Conservation (phyloP, 1,140 invertebrate genomes). For the roundworm (Caenorhabditis elegans) region DNA sequence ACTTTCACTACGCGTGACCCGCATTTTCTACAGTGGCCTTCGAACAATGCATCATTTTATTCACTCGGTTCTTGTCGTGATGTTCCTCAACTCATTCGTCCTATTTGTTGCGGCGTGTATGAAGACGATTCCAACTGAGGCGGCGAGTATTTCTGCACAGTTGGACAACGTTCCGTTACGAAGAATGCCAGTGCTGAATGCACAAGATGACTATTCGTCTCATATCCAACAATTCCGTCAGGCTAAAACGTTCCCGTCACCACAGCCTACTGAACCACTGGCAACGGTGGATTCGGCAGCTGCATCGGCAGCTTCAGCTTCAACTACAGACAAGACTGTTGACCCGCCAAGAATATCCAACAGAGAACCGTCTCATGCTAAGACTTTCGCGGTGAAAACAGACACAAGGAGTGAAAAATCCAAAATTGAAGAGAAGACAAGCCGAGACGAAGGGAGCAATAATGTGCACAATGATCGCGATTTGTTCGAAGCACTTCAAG, state of each 20-base stretch:
- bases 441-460: not conserved
- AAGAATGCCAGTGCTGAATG: not conserved
- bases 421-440: not conserved
- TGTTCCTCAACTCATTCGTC: not conserved
- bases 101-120: not conserved
- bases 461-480: conserved; percentile 10
- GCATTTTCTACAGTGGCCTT: not conserved
- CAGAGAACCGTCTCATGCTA: not conserved
- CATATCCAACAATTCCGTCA: not conserved
- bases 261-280: not conserved
- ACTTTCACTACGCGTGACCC: conserved; percentile 23
- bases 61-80: not conserved
- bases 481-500: conserved; percentile 17
- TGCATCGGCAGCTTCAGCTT: not conserved
- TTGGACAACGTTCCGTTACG: not conserved
- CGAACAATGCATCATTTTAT: not conserved
- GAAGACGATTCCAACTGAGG: conserved; percentile 4
- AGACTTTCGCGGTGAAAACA: not conserved
- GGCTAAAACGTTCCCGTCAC: not conserved
- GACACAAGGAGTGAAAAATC: not conserved
- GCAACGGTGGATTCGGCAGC: not conserved
- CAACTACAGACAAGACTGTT: not conserved
- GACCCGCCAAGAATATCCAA: not conserved
- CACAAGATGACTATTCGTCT: not conserved
- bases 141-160: not conserved